Evolutionary conservation across 2,113 vertebrate species (phyloP).

Genomic region (Morone saxatilis): DNA sequence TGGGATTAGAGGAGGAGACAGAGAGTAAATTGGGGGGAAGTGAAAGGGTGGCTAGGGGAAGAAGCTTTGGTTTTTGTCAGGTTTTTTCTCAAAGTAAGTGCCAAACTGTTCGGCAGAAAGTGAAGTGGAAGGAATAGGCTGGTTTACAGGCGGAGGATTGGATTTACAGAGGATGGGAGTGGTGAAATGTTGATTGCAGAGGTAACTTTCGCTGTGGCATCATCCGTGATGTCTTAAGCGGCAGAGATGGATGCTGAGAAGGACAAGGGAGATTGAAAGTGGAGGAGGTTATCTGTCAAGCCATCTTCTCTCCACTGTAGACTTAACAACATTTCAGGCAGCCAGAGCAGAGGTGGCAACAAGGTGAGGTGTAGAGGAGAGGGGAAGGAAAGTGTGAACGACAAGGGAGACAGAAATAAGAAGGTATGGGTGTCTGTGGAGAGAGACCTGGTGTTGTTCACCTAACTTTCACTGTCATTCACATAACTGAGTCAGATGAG

Average conservation of each 20-base stretch:
- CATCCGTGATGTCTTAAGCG: conserved; percentile 47
- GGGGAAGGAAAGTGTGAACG: conserved; percentile 20
- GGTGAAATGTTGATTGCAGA: conserved; percentile 51
- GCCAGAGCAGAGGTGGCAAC: conserved; percentile 22
- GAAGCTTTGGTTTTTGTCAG: conserved; percentile 39
- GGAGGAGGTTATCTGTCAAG: conserved; percentile 61
- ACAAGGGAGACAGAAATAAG: conserved; percentile 17
- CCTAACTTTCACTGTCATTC: too few species aligned
- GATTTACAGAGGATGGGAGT: conserved; percentile 49
- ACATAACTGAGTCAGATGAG: background rate
- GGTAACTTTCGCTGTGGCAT: conserved; percentile 38
- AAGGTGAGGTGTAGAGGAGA: background rate
- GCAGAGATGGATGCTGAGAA: conserved; percentile 35
- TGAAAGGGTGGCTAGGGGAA: conserved; percentile 31
- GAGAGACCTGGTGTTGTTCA: background rate
- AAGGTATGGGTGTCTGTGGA: conserved; percentile 14
- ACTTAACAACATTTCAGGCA: conserved; percentile 48
- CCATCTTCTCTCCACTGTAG: conserved; percentile 35
- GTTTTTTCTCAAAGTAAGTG: conserved; percentile 40
- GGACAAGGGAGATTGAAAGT: conserved; percentile 46
- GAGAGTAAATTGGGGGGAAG: conserved; percentile 53
- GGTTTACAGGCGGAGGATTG: conserved; percentile 38
- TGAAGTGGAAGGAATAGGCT: conserved; percentile 31
- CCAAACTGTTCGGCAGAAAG: conserved; percentile 53
- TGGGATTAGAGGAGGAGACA: conserved; percentile 35